Evolutionary conservation across 2,888 invertebrate species (phyloP).

Genomic region (Nomada lathburiana): DNA sequence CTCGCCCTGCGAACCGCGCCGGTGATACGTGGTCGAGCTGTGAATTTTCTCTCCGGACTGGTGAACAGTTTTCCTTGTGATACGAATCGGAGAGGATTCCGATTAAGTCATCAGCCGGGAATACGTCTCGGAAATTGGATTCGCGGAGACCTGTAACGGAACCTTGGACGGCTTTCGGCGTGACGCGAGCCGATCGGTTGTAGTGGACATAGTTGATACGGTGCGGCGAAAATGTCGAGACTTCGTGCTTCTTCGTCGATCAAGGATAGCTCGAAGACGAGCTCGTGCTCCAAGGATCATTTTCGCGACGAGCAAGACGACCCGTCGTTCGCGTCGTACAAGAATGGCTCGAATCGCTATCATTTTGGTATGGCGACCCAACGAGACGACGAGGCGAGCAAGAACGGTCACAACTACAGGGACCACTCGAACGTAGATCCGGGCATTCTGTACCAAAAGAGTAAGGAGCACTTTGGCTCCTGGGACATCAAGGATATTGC

Average conservation of each 20-base stretch:
- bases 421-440: constrained; percentile 53
- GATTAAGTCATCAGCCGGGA: constrained; percentile 11
- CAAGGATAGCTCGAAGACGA: constrained; percentile 69
- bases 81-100: not conserved
- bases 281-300: constrained; percentile 63
- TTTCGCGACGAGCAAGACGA: constrained; percentile 46
- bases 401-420: constrained; percentile 58
- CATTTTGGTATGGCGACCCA: constrained; percentile 64
- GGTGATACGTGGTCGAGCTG: constrained; percentile 33
- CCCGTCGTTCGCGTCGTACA: constrained; percentile 28
- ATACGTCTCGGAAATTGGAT: constrained; percentile 17
- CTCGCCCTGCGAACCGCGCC: not conserved
- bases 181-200: constrained; percentile 3
- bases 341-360: constrained; percentile 62
- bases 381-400: constrained; percentile 49
- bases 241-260: constrained; percentile 71
- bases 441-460: constrained; percentile 70
- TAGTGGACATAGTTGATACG: constrained; percentile 44
- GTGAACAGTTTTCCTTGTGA: not conserved
- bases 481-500: constrained; percentile 76
- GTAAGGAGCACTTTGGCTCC: constrained; percentile 72
- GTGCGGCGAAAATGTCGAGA: constrained; percentile 77
- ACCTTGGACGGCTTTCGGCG: constrained; percentile 23
- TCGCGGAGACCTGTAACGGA: constrained; percentile 34
- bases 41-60: not conserved